Conservation (phyloP, 2,113 vertebrate genomes). For the Arothron firmamentum region DNA sequence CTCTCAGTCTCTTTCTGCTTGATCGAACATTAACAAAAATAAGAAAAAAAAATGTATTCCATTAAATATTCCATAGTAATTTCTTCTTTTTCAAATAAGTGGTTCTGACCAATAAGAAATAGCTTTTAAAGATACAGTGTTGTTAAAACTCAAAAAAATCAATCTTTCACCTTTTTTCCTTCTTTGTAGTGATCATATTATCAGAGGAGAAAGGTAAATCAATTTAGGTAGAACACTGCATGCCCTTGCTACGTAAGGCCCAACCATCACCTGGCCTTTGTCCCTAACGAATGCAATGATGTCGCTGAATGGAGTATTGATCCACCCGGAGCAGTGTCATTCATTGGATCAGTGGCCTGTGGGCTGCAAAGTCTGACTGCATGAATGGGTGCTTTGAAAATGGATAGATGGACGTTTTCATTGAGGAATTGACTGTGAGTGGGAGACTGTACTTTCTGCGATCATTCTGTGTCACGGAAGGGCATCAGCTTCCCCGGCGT, state of each 20-base stretch:
- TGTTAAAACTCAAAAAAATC: background rate
- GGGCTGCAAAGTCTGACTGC: conserved; percentile 43
- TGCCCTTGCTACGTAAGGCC: conserved; percentile 50
- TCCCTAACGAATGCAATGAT: conserved; percentile 68
- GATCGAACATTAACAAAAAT: conserved; percentile 1
- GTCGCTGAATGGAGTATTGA: conserved; percentile 75
- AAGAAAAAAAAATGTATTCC: no score
- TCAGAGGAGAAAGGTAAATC: conserved; percentile 39
- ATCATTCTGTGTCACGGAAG: background rate
- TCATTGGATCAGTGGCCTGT: conserved; percentile 68
- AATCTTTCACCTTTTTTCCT: conserved; percentile 9
- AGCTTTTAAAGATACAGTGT: conserved; percentile 16
- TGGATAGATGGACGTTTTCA: conserved; percentile 42
- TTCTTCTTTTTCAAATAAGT: conserved; percentile 12
- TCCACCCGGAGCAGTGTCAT: conserved; percentile 70
- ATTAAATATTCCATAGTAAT: no score
- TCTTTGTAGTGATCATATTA: conserved; percentile 34
- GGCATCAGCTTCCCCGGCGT: no score
- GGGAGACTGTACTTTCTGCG: background rate
- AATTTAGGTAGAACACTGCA: conserved; percentile 34
- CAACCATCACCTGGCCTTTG: conserved; percentile 63
- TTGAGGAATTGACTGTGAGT: conserved; percentile 14
- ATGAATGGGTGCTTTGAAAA: conserved; percentile 50
- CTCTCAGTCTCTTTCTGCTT: background rate
- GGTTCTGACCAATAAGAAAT: conserved; percentile 26